These are phyloP conservation scores for Gryon sp. DNA, from an alignment of 1,140 invertebrate genomes.

Conservation along the genomic window DNA sequence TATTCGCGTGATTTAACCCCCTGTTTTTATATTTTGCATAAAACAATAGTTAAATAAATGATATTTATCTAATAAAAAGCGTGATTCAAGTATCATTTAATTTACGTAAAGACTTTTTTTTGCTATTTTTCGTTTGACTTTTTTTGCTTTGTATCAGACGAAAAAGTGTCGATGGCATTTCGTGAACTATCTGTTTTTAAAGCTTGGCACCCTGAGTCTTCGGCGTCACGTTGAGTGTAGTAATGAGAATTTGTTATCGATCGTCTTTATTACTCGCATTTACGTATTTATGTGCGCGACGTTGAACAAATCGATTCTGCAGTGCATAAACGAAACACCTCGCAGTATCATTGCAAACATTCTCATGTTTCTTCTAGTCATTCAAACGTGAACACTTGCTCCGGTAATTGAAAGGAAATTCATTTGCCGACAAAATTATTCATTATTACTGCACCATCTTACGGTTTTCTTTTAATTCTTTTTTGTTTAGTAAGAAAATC, in stretches of 20 bases:
- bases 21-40: no score
- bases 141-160: background rate
- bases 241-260: slow-evolving; percentile 64
- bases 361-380: slow-evolving; percentile 10
- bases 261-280: slow-evolving; percentile 57
- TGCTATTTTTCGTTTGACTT: background rate
- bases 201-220: slow-evolving; percentile 25
- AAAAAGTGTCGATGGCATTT: background rate
- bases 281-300: slow-evolving; percentile 58
- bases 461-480: background rate
- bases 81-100: no score
- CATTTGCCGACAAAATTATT: slow-evolving; percentile 24
- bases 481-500: background rate
- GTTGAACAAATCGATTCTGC: slow-evolving; percentile 57
- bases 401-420: slow-evolving; percentile 37
- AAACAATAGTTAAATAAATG: no score
- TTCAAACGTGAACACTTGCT: slow-evolving; percentile 30
- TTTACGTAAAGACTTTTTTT: background rate
- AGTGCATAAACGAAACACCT: slow-evolving; percentile 38
- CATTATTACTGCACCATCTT: background rate
- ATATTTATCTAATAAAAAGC: no score
- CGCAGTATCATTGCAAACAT: slow-evolving; percentile 42
- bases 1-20: no score
- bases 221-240: slow-evolving; percentile 33
- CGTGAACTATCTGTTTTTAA: slow-evolving; percentile 34